Conservation (phyloP, 1,140 invertebrate species). For the Drosophila truncata region DNA sequence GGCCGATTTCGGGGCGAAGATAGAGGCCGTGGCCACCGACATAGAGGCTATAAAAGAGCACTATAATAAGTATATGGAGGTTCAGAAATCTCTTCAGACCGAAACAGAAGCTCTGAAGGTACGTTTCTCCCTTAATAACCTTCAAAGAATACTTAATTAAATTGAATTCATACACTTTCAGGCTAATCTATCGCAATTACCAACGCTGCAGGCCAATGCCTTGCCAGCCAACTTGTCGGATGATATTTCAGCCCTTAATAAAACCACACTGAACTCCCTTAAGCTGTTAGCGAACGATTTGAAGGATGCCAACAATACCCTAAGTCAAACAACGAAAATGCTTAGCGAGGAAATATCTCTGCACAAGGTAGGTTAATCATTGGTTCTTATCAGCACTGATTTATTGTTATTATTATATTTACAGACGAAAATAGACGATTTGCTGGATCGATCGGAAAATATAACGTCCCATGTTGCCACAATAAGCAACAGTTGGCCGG, state of each 20-base stretch:
- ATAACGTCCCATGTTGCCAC: constrained; percentile 78
- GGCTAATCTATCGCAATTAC: constrained; percentile 61
- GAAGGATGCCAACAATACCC: constrained; percentile 66
- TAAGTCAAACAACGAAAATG: constrained; percentile 73
- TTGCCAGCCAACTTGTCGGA: constrained; percentile 60
- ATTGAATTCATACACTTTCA: constrained; percentile 6
- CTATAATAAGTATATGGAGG: constrained; percentile 63
- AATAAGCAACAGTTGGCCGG: constrained; percentile 73
- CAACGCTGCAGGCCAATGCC: constrained; percentile 38
- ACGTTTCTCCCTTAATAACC: neutral
- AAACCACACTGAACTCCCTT: constrained; percentile 48
- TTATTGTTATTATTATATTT: constrained; percentile 9
- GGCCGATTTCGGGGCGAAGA: constrained; percentile 81
- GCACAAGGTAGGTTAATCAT: constrained; percentile 57
- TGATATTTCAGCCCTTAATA: constrained; percentile 53
- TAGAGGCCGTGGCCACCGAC: constrained; percentile 74
- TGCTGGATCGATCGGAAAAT: constrained; percentile 74
- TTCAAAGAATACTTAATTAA: neutral
- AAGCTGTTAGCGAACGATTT: constrained; percentile 56
- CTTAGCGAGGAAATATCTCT: constrained; percentile 64
- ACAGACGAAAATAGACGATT: constrained; percentile 74
- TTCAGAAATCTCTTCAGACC: constrained; percentile 60
- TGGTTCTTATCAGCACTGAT: neutral
- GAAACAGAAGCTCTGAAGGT: constrained; percentile 68
- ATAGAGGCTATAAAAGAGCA: constrained; percentile 79